Percentiles rank a stretch among this genome's conserved stretches.
phyloP scores from a whole-genome alignment of 2,888 invertebrate genomes.

The Drosophila longiperda region DNA sequence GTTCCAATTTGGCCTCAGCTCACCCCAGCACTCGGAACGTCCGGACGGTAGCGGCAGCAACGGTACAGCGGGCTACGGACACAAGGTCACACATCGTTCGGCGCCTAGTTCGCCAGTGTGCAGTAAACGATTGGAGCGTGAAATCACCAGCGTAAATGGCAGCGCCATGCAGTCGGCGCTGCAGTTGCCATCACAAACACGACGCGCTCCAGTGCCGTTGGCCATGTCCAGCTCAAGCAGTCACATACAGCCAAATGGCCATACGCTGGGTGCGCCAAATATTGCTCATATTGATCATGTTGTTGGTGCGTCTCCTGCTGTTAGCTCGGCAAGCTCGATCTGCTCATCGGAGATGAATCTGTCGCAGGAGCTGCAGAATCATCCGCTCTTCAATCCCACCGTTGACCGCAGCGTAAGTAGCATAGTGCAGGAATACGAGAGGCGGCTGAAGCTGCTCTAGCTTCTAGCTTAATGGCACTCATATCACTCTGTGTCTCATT shows the following conservation, averaged over 20 bases:
- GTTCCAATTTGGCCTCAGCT: slow-evolving; percentile 81
- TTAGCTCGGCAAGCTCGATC: slow-evolving; percentile 84
- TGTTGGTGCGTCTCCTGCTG: slow-evolving; percentile 83
- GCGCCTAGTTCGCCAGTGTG: slow-evolving; percentile 89
- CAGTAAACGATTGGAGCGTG: slow-evolving; percentile 83
- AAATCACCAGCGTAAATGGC: slow-evolving; percentile 37
- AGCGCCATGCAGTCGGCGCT: slow-evolving; percentile 51
- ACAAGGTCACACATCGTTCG: slow-evolving; percentile 84
- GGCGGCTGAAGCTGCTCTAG: slow-evolving; percentile 54
- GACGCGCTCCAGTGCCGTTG: slow-evolving; percentile 72
- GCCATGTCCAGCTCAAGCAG: slow-evolving; percentile 84
- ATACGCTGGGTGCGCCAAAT: slow-evolving; percentile 69
- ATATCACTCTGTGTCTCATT: slow-evolving; percentile 18
- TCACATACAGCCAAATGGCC: slow-evolving; percentile 82
- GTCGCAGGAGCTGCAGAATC: slow-evolving; percentile 87
- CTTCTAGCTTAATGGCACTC: slow-evolving; percentile 23
- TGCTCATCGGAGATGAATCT: slow-evolving; percentile 85
- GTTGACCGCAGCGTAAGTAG: slow-evolving; percentile 88
- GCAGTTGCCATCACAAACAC: slow-evolving; percentile 38
- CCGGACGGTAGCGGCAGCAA: slow-evolving; percentile 75
- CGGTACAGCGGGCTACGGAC: slow-evolving; percentile 42
- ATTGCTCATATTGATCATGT: slow-evolving; percentile 77
- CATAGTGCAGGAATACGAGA: slow-evolving; percentile 68
- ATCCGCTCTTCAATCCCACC: slow-evolving; percentile 86
- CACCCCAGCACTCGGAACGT: slow-evolving; percentile 82